Evolutionary conservation across 1,140 invertebrate genomes (phyloP).

Genomic region (Anoplophora glabripennis): DNA sequence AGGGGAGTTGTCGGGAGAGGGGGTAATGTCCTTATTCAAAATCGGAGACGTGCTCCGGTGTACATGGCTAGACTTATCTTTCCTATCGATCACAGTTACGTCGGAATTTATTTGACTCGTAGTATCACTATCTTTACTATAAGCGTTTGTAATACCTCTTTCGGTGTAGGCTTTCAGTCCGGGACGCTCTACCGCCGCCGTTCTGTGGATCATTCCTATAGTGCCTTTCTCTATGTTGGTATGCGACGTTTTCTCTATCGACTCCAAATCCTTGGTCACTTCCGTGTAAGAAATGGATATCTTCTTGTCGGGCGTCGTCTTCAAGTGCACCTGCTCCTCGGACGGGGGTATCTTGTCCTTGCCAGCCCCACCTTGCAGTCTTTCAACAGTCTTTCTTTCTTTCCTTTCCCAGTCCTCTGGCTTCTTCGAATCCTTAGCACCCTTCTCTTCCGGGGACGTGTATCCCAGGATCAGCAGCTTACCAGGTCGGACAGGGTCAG

Average conservation of each 20-base stretch:
- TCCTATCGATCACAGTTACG: not conserved
- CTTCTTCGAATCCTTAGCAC: conserved; percentile 50
- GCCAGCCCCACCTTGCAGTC: conserved; percentile 49
- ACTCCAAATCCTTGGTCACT: not conserved
- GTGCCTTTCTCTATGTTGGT: conserved; percentile 6
- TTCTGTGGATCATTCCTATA: conserved; percentile 3
- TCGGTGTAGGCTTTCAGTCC: too few species aligned
- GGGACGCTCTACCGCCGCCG: not conserved
- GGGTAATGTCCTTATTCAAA: conserved; percentile 38
- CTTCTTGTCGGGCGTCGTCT: conserved; percentile 32
- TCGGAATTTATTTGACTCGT: too few species aligned
- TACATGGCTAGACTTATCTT: conserved; percentile 18
- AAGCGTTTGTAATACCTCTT: conserved; percentile 3
- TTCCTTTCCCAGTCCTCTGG: conserved; percentile 50
- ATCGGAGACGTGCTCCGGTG: conserved; percentile 50
- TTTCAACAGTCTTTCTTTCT: conserved; percentile 46
- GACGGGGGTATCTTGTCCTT: conserved; percentile 39
- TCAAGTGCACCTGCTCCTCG: conserved; percentile 32
- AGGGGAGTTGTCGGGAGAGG: conserved; percentile 26
- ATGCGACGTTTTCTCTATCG: not conserved
- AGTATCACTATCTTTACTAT: conserved; percentile 7
- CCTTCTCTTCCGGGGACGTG: conserved; percentile 51
- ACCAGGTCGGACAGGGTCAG: conserved; percentile 35
- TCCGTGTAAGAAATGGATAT: conserved; percentile 29
- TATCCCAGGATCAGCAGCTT: conserved; percentile 36